Percentiles rank a stretch among this genome's conserved stretches.
Evolutionary conservation across 2,113 vertebrate species (phyloP).

Genomic region (Salminus brasiliensis): DNA sequence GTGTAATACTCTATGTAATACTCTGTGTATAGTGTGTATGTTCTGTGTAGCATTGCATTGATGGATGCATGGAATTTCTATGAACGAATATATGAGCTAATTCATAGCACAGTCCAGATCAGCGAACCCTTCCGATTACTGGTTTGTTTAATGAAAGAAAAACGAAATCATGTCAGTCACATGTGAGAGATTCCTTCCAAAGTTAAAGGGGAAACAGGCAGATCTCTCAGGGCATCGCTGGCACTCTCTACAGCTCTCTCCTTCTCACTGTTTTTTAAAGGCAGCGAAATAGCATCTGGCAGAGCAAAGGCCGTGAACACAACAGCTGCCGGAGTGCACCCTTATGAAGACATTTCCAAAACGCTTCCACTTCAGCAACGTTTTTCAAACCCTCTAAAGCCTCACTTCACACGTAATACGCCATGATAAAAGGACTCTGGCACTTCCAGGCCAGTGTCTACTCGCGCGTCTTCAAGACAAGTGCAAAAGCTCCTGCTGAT

Average conservation of each 20-base stretch:
- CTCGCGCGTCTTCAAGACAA: neutral
- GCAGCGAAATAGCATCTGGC: neutral
- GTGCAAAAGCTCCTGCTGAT: neutral
- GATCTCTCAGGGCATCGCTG: neutral
- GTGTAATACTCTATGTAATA: no score
- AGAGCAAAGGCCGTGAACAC: neutral
- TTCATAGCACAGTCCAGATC: no score
- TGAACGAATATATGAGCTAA: no score
- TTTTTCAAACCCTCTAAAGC: neutral
- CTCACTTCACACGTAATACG: neutral
- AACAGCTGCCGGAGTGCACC: neutral
- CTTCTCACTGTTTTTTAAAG: neutral
- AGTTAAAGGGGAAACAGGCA: no score
- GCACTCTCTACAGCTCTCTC: neutral
- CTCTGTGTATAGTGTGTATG: no score
- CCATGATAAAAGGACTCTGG: neutral
- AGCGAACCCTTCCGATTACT: no score
- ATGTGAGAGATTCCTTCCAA: no score
- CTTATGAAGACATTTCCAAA: neutral
- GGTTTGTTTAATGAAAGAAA: no score
- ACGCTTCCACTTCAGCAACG: neutral
- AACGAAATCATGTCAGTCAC: no score
- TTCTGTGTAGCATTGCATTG: no score
- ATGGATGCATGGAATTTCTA: no score
- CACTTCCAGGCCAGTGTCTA: neutral